Conservation (phyloP, 2,888 invertebrate species). For the Eulithis testata region DNA sequence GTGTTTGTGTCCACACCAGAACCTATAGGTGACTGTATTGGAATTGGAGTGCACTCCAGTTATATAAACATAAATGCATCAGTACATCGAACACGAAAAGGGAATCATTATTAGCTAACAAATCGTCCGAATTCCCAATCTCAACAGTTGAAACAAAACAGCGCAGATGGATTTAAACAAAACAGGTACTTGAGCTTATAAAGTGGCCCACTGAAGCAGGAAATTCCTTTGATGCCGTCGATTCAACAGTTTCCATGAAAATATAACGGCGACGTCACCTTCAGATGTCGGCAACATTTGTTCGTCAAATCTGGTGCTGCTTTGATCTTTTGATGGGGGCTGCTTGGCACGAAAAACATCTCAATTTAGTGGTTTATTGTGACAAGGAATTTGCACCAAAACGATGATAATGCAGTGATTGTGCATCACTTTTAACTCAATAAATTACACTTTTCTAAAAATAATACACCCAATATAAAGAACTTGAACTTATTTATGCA, state of each 20-base stretch:
- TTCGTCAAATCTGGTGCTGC: constrained; percentile 27
- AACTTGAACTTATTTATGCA: no score
- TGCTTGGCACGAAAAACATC: constrained; percentile 17
- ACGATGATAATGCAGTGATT: constrained; percentile 2
- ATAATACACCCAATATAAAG: no score
- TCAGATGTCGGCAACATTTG: constrained; percentile 55
- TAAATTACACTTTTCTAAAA: background rate
- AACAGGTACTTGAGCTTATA: constrained; percentile 65
- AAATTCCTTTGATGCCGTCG: constrained; percentile 77
- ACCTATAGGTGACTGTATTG: background rate
- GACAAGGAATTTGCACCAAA: constrained; percentile 18
- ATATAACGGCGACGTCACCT: constrained; percentile 67
- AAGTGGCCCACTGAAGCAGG: constrained; percentile 70
- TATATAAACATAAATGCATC: constrained; percentile 30
- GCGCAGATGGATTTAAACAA: constrained; percentile 57
- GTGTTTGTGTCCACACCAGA: background rate
- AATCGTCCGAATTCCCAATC: constrained; percentile 37
- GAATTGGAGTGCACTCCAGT: constrained; percentile 23
- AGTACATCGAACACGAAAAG: constrained; percentile 37
- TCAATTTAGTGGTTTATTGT: constrained; percentile 26
- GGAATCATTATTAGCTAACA: constrained; percentile 36
- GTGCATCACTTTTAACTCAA: background rate
- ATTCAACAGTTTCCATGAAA: constrained; percentile 73
- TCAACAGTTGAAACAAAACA: constrained; percentile 54
- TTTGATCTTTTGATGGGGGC: constrained; percentile 29